These are phyloP conservation scores for Seira ritae DNA, from an alignment of 2,888 invertebrate genomes.

Conservation along the genomic window DNA sequence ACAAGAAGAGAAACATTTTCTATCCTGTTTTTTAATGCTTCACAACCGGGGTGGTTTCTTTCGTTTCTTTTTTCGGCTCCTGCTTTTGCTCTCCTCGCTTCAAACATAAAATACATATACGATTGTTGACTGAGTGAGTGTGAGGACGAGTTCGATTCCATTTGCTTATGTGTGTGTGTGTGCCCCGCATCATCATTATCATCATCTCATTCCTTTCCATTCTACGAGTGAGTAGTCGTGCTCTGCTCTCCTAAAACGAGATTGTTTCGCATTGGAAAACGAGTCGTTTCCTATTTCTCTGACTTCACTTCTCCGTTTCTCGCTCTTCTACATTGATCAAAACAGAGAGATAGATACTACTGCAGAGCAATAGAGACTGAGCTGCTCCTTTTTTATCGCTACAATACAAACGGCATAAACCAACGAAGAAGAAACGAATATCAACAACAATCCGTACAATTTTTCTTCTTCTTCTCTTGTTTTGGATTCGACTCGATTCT, in stretches of 20 bases:
- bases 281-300: conserved; percentile 54
- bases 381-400: conserved; percentile 25
- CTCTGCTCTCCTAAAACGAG: conserved; percentile 36
- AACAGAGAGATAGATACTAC: conserved; percentile 17
- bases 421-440: conserved; percentile 4
- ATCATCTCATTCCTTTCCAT: conserved; percentile 43
- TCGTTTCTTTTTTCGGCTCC: conserved; percentile 27
- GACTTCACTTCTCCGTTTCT: conserved; percentile 46
- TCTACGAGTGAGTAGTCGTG: conserved; percentile 42
- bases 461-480: background rate
- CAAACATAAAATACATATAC: conserved; percentile 57
- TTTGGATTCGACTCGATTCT: conserved; percentile 42
- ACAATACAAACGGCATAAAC: background rate
- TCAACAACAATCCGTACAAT: conserved; percentile 40
- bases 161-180: conserved; percentile 37
- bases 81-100: conserved; percentile 8
- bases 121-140: conserved; percentile 54
- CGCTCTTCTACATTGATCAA: conserved; percentile 42
- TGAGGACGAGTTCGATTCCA: conserved; percentile 63
- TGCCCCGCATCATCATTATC: conserved; percentile 52
- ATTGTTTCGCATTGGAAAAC: conserved; percentile 61
- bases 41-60: background rate
- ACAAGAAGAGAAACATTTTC: conserved; percentile 43
- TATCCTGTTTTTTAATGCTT: conserved; percentile 49
- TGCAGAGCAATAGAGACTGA: no score